Percentiles rank a stretch among this genome's conserved stretches.
These are phyloP conservation scores for Erebia aethiops DNA, from an alignment of 2,888 invertebrate species.

Conservation along the genomic window DNA sequence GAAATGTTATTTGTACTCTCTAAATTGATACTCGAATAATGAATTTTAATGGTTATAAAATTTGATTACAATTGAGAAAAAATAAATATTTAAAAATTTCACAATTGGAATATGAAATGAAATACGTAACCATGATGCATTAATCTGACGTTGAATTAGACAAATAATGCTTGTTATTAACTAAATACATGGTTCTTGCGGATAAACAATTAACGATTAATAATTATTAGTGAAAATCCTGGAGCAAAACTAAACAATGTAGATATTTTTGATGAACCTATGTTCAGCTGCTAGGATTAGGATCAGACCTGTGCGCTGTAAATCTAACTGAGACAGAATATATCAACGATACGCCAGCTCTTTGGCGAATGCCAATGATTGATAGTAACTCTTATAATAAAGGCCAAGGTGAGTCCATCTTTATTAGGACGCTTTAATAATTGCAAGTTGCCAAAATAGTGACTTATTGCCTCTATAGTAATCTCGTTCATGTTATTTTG, in stretches of 20 bases:
- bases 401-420: slow-evolving; percentile 68
- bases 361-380: slow-evolving; percentile 64
- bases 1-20: slow-evolving; percentile 56
- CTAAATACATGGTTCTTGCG: background rate
- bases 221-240: background rate
- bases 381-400: slow-evolving; percentile 56
- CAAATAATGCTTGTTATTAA: background rate
- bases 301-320: slow-evolving; percentile 28
- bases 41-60: slow-evolving; percentile 21
- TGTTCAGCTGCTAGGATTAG: slow-evolving; percentile 22
- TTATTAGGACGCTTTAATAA: slow-evolving; percentile 67
- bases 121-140: background rate
- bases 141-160: background rate
- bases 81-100: background rate
- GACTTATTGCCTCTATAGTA: slow-evolving; percentile 51
- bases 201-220: background rate
- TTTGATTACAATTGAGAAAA: no score
- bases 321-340: slow-evolving; percentile 35
- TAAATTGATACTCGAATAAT: slow-evolving; percentile 24
- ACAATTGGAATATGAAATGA: background rate
- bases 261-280: slow-evolving; percentile 19
- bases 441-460: slow-evolving; percentile 61
- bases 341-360: slow-evolving; percentile 34
- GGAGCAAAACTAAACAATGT: background rate
- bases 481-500: slow-evolving; percentile 10